These are phyloP conservation scores for Margarornis squamiger DNA, from an alignment of 2,797 vertebrate genomes.

Conservation along the genomic window DNA sequence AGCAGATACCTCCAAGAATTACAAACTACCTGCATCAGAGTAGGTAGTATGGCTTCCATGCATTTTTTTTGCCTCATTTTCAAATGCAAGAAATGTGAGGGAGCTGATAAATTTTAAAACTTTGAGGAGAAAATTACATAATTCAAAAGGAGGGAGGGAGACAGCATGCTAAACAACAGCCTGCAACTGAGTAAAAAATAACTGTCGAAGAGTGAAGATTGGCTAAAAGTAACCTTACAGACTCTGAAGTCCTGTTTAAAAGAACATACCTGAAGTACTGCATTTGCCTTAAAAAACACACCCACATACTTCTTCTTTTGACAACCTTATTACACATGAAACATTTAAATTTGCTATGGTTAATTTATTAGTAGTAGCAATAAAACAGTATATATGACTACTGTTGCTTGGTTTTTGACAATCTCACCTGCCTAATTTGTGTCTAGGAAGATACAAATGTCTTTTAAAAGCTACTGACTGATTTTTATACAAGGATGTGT, in stretches of 20 bases:
- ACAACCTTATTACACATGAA: background rate
- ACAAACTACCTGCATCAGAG: background rate
- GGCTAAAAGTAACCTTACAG: background rate
- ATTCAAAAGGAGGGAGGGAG: background rate
- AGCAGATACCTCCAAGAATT: rapidly evolving
- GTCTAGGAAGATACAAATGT: background rate
- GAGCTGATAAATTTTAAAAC: background rate
- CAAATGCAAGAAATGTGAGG: background rate
- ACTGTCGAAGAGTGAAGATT: background rate
- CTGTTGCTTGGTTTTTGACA: background rate
- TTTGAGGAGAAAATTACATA: background rate
- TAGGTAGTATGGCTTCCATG: background rate
- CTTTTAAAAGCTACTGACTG: background rate
- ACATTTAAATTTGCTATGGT: background rate
- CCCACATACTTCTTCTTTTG: background rate
- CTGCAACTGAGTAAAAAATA: background rate
- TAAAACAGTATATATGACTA: background rate
- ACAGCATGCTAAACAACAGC: background rate
- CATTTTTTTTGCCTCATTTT: background rate
- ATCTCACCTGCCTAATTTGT: background rate
- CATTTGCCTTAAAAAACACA: background rate
- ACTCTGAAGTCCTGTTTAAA: background rate
- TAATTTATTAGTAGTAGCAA: background rate
- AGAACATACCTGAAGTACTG: background rate
- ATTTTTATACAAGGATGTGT: background rate